Evolutionary conservation across 2,888 invertebrate species (phyloP).

Genomic region (Macrosiphum euphorbiae): DNA sequence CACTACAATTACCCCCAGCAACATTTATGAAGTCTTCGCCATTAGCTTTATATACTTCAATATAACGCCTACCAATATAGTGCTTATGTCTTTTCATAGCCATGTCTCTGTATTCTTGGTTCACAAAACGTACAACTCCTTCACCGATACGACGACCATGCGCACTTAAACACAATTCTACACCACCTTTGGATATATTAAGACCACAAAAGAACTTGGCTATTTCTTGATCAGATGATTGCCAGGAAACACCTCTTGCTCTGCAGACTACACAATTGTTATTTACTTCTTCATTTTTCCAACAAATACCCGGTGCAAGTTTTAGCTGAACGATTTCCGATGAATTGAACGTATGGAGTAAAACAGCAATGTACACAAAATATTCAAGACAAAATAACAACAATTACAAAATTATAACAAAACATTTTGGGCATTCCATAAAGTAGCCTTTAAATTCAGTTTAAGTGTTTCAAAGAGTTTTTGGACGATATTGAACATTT

Average conservation of each 20-base stretch:
- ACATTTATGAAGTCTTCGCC: conserved; percentile 98
- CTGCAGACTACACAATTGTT: conserved; percentile 96
- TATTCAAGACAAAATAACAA: too few relatives aligned
- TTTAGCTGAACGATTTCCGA: too few relatives aligned
- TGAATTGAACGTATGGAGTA: too few relatives aligned
- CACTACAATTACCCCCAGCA: conserved; percentile 96
- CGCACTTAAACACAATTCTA: conserved; percentile 96
- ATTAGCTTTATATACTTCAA: conserved; percentile 97
- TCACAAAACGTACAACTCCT: conserved; percentile 95
- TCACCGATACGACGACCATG: conserved; percentile 99
- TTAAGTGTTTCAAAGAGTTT: too few relatives aligned
- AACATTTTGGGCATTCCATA: too few relatives aligned
- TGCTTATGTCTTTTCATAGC: conserved; percentile 98
- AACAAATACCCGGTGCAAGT: too few relatives aligned
- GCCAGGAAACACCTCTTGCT: conserved; percentile 99
- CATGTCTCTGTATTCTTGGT: conserved; percentile 97
- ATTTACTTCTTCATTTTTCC: conserved; percentile 97
- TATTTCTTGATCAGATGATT: conserved; percentile 99
- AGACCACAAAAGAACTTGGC: conserved; percentile 99
- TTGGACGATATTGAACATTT: too few relatives aligned
- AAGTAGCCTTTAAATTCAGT: too few relatives aligned
- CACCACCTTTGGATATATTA: conserved; percentile 99
- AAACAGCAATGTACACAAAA: too few relatives aligned
- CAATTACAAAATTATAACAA: too few relatives aligned
- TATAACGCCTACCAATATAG: conserved; percentile 96